Evolutionary conservation across 2,113 vertebrate genomes (phyloP).

Genomic region (Actinemys pallida): DNA sequence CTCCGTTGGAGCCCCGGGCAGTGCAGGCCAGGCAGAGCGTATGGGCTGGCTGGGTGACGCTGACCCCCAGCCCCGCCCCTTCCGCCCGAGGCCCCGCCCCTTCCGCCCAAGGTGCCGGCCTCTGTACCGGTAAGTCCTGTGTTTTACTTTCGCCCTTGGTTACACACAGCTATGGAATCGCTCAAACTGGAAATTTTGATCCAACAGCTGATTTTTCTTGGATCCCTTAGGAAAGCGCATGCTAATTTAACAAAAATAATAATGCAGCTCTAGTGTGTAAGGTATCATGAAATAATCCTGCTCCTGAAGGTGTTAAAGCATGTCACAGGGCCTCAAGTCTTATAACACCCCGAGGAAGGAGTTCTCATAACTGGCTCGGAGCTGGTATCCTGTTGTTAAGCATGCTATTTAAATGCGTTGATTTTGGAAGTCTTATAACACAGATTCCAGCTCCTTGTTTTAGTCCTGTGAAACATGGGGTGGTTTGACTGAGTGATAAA

Average conservation of each 20-base stretch:
- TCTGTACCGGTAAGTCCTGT: too few relatives aligned
- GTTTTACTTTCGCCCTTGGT: not conserved
- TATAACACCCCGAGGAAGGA: conserved; percentile 53
- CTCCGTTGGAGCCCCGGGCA: too few relatives aligned
- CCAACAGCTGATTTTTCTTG: not conserved
- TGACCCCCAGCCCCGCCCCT: too few relatives aligned
- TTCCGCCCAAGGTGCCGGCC: too few relatives aligned
- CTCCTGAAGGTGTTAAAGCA: conserved; percentile 29
- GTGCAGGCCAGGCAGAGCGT: too few relatives aligned
- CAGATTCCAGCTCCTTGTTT: conserved; percentile 65
- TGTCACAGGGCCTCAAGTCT: conserved; percentile 3
- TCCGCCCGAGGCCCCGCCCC: too few relatives aligned
- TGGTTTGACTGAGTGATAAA: conserved; percentile 68
- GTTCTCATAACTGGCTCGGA: conserved; percentile 42
- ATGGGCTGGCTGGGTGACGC: too few relatives aligned
- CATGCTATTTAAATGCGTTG: conserved; percentile 81
- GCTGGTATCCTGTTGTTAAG: conserved; percentile 65
- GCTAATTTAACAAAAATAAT: conserved; percentile 29
- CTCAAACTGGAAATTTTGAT: not conserved
- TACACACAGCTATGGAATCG: not conserved
- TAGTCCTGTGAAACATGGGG: conserved; percentile 50
- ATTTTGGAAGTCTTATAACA: conserved; percentile 60
- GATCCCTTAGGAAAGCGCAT: not conserved
- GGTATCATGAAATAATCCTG: conserved; percentile 6
- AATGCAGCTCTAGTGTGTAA: not conserved